A percentile compares a stretch with the other conserved stretches of the same genome.
Conservation (phyloP, 2,888 invertebrate genomes). For the Antheraea assamensis region DNA sequence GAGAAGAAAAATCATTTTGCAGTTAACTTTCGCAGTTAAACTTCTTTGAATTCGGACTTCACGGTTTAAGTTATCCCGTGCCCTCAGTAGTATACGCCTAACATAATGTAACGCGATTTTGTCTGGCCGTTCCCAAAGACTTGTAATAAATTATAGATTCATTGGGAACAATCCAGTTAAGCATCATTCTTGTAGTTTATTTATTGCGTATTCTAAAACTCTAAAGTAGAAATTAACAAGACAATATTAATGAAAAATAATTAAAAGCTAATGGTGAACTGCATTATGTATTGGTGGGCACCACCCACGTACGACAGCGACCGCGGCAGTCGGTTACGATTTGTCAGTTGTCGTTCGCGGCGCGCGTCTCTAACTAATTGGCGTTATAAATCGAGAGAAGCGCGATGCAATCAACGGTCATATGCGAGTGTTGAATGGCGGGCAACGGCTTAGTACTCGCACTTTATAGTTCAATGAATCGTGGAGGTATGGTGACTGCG, state of each 20-base stretch:
- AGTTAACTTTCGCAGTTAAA: too few relatives aligned
- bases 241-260: conserved; percentile 28
- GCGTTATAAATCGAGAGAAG: conserved; percentile 74
- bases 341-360: conserved; percentile 71
- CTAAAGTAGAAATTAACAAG: conserved; percentile 20
- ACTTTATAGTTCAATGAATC: conserved; percentile 26
- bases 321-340: conserved; percentile 65
- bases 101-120: too few relatives aligned
- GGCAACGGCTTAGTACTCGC: conserved; percentile 32
- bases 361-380: conserved; percentile 74
- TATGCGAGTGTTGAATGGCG: conserved; percentile 51
- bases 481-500: conserved; percentile 1
- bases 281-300: conserved; percentile 33
- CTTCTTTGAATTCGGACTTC: too few relatives aligned
- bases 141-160: neutral
- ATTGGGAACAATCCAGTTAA: neutral
- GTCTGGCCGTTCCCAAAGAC: too few relatives aligned
- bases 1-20: too few relatives aligned
- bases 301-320: conserved; percentile 67
- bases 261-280: conserved; percentile 27
- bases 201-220: neutral
- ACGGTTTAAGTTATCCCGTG: too few relatives aligned
- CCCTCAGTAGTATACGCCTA: too few relatives aligned
- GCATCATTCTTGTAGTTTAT: neutral
- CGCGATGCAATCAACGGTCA: conserved; percentile 59